Conservation (phyloP, 2,113 vertebrate genomes). For the Stegastes partitus region DNA sequence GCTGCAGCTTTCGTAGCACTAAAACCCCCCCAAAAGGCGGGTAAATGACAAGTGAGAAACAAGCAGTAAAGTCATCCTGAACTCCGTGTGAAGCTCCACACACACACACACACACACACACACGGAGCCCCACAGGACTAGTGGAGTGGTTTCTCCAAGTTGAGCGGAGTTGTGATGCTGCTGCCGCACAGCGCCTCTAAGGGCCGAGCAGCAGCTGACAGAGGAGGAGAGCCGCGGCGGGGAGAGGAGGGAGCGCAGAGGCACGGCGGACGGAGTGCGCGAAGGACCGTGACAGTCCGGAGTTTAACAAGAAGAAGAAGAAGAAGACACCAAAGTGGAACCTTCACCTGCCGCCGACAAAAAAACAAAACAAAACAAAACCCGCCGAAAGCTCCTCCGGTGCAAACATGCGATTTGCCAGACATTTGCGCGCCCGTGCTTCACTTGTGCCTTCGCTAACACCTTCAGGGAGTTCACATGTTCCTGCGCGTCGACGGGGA, state of each 20-base stretch:
- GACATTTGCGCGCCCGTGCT: conserved; percentile 22
- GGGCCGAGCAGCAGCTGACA: conserved; percentile 17
- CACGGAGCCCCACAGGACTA: conserved; percentile 15
- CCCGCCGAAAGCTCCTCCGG: background rate
- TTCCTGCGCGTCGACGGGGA: conserved; percentile 63
- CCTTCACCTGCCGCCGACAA: conserved; percentile 10
- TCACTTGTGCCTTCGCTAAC: conserved; percentile 51
- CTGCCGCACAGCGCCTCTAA: conserved; percentile 55
- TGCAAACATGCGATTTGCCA: conserved; percentile 65
- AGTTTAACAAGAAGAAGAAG: conserved; percentile 39
- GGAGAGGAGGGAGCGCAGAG: conserved; percentile 24
- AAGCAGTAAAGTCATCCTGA: too few species aligned
- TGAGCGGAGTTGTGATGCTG: conserved; percentile 32
- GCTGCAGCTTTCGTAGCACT: too few species aligned
- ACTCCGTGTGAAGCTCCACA: background rate
- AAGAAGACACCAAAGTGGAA: background rate
- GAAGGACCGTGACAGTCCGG: conserved; percentile 46
- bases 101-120: background rate
- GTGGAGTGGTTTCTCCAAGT: conserved; percentile 36
- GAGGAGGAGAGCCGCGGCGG: conserved; percentile 11
- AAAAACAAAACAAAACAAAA: background rate
- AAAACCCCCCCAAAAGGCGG: too few species aligned
- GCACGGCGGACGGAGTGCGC: conserved; percentile 27
- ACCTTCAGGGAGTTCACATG: conserved; percentile 65
- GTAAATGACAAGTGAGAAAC: too few species aligned